Conservation (phyloP, 2,113 vertebrate species). For the Coracopsis vasa region DNA sequence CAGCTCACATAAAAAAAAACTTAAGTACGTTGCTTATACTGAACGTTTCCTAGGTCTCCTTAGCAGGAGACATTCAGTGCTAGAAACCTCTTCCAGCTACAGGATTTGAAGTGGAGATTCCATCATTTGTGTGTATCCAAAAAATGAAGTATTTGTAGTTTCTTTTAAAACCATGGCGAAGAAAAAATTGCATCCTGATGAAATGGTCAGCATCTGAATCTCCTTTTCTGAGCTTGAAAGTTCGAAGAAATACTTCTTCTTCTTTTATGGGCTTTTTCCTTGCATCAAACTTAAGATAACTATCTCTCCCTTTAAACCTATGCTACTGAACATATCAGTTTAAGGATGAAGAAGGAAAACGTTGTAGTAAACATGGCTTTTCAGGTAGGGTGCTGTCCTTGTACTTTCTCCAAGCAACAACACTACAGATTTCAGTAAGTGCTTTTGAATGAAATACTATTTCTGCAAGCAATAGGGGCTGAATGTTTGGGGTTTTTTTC, state of each 20-base stretch:
- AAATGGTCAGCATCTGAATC: neutral
- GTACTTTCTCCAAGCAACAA: neutral
- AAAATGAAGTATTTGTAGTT: neutral
- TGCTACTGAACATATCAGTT: neutral
- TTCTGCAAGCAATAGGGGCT: neutral
- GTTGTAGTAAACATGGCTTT: neutral
- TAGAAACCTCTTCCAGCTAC: neutral
- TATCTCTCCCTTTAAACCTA: neutral
- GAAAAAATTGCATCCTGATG: neutral
- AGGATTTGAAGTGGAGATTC: neutral
- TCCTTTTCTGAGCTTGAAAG: neutral
- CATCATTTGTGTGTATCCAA: neutral
- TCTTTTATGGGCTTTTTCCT: neutral
- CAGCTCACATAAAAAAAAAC: neutral
- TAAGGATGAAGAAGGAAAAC: neutral
- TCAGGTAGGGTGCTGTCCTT: neutral
- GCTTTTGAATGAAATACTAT: neutral
- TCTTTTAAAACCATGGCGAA: neutral
- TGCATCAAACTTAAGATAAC: neutral
- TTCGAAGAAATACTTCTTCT: neutral
- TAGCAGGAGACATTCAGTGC: neutral
- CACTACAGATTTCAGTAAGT: neutral
- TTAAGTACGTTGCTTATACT: accelerated
- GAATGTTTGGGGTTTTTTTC: neutral
- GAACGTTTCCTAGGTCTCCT: neutral